phyloP scores from a whole-genome alignment of 2,888 invertebrate genomes.

The Nemotelus nigrinus region DNA sequence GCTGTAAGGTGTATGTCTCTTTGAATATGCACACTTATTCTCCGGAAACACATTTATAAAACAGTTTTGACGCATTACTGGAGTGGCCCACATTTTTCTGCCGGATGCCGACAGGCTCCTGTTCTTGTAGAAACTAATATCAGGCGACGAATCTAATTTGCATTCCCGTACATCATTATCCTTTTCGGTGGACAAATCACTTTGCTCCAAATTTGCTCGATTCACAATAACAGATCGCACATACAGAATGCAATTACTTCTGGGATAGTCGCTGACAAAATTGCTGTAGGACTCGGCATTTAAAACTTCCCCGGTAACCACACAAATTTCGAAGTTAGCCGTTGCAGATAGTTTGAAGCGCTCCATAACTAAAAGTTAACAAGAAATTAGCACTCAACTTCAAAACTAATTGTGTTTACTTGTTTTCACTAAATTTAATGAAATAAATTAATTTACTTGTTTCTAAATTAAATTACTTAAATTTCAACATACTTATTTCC shows the following conservation, averaged over 20 bases:
- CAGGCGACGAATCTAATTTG: not conserved
- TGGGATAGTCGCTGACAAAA: constrained; percentile 59
- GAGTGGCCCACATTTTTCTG: constrained; percentile 51
- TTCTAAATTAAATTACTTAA: not conserved
- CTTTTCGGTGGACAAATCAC: not conserved
- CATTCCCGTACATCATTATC: not conserved
- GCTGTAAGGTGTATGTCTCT: no score
- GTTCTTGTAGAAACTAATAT: no score
- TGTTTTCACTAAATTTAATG: no score
- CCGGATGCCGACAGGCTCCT: not conserved
- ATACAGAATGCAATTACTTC: constrained; percentile 58
- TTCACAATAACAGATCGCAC: constrained; percentile 48
- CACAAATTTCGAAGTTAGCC: constrained; percentile 55
- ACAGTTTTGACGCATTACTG: constrained; percentile 61
- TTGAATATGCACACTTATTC: no score
- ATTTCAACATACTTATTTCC: constrained; percentile 8
- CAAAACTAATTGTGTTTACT: not conserved
- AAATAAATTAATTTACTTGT: not conserved
- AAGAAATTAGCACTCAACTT: no score
- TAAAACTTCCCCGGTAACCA: constrained; percentile 57
- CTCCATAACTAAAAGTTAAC: not conserved
- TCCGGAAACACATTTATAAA: constrained; percentile 57
- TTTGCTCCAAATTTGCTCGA: not conserved
- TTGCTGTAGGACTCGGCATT: constrained; percentile 58
- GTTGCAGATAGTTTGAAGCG: not conserved